phyloP scores from a whole-genome alignment of 2,113 vertebrate genomes.

The Notothenia coriiceps region DNA sequence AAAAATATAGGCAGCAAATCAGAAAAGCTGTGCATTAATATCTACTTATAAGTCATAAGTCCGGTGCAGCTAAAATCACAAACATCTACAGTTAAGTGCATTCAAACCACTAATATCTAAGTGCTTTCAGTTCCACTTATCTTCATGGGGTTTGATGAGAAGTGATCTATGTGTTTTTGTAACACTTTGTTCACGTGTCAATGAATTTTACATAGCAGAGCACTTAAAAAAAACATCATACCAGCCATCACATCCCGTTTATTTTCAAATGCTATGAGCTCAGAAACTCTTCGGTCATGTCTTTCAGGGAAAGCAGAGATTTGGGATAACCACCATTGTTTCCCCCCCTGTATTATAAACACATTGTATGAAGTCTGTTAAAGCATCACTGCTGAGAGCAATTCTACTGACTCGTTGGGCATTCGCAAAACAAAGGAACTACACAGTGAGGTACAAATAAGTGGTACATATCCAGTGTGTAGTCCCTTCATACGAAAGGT shows the following conservation, averaged over 20 bases:
- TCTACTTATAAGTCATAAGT: constrained; percentile 30
- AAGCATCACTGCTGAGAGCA: constrained; percentile 27
- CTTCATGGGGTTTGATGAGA: constrained; percentile 18
- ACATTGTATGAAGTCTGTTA: constrained; percentile 26
- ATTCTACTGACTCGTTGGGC: constrained; percentile 1
- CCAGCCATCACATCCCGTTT: constrained; percentile 53
- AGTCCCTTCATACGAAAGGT: constrained; percentile 4
- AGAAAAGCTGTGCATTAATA: constrained; percentile 13
- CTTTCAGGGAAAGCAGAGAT: constrained; percentile 52
- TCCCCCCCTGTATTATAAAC: constrained; percentile 11
- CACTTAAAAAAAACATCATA: constrained; percentile 27
- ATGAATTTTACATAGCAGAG: constrained; percentile 62
- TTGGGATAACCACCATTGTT: constrained; percentile 16
- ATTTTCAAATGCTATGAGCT: constrained; percentile 25
- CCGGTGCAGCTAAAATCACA: constrained; percentile 20
- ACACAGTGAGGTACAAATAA: constrained; percentile 8
- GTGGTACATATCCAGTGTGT: constrained; percentile 20
- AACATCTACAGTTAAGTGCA: constrained; percentile 53
- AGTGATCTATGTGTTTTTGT: constrained; percentile 36
- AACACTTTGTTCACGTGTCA: constrained; percentile 34
- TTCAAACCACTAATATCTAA: constrained; percentile 59
- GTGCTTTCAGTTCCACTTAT: constrained; percentile 60
- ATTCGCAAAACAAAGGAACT: constrained; percentile 11
- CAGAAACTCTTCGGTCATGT: constrained; percentile 29
- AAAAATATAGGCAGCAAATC: constrained; percentile 15